Conservation (phyloP, 2,113 vertebrate species). For the Leuciscus idus region DNA sequence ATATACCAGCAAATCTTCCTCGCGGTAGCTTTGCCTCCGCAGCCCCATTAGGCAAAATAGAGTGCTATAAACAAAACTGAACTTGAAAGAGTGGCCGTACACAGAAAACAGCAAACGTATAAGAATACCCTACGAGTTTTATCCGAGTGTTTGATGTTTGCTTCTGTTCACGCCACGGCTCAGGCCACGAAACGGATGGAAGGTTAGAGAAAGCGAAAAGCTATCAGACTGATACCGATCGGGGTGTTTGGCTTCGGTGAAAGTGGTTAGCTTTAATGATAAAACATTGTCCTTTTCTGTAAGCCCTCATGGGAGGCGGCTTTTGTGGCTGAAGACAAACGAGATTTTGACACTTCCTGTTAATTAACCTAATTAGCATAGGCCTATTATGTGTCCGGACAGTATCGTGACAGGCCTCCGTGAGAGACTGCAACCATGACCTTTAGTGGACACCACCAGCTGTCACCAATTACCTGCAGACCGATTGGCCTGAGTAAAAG, state of each 20-base stretch:
- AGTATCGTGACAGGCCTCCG: slow-evolving; percentile 76
- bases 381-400: slow-evolving; percentile 75
- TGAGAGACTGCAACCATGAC: slow-evolving; percentile 75
- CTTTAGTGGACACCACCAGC: slow-evolving; percentile 81
- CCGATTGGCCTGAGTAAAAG: neutral
- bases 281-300: slow-evolving; percentile 56
- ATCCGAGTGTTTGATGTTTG: neutral
- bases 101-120: neutral
- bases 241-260: slow-evolving; percentile 56
- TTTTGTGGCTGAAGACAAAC: slow-evolving; percentile 79
- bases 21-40: neutral
- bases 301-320: slow-evolving; percentile 54
- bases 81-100: neutral
- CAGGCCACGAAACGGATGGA: neutral
- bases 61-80: neutral
- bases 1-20: neutral
- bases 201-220: slow-evolving; percentile 16
- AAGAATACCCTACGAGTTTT: neutral
- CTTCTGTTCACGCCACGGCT: neutral
- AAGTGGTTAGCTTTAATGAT: slow-evolving; percentile 70
- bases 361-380: slow-evolving; percentile 84
- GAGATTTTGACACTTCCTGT: slow-evolving; percentile 74
- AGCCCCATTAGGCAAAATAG: slow-evolving; percentile 31
- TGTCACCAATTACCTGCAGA: slow-evolving; percentile 79
- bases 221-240: slow-evolving; percentile 61